Percentiles rank a stretch among this genome's conserved stretches.
Conservation (phyloP, 2,888 invertebrate genomes). For the Hypolimnas misippus region DNA sequence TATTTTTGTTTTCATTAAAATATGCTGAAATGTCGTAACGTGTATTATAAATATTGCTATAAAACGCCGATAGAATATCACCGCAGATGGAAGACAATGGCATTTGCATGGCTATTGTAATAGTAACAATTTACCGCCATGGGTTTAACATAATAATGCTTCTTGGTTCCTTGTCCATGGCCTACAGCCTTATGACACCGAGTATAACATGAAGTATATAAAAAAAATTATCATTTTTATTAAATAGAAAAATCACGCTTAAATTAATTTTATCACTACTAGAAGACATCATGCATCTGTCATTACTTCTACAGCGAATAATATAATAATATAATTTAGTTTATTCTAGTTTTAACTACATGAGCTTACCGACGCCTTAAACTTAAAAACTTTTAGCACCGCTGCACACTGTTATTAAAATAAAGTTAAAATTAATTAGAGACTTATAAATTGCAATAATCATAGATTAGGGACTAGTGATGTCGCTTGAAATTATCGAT, state of each 20-base stretch:
- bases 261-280: too few relatives aligned
- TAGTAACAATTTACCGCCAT: too few relatives aligned
- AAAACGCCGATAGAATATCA: neutral
- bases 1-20: neutral
- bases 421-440: neutral
- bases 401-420: constrained; percentile 6
- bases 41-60: neutral
- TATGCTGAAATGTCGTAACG: constrained; percentile 1
- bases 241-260: too few relatives aligned
- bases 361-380: constrained; percentile 76
- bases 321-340: constrained; percentile 47
- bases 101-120: too few relatives aligned
- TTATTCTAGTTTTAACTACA: constrained; percentile 61
- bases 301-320: neutral
- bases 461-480: neutral
- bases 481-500: neutral
- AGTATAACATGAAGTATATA: too few relatives aligned
- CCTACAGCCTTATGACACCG: too few relatives aligned
- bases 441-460: neutral
- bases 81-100: too few relatives aligned
- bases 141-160: too few relatives aligned
- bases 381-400: constrained; percentile 28
- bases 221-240: too few relatives aligned
- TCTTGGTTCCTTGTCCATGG: too few relatives aligned
- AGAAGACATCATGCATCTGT: neutral